Evolutionary conservation across 2,113 vertebrate species (phyloP).

Genomic region (Myrmecobius fasciatus): DNA sequence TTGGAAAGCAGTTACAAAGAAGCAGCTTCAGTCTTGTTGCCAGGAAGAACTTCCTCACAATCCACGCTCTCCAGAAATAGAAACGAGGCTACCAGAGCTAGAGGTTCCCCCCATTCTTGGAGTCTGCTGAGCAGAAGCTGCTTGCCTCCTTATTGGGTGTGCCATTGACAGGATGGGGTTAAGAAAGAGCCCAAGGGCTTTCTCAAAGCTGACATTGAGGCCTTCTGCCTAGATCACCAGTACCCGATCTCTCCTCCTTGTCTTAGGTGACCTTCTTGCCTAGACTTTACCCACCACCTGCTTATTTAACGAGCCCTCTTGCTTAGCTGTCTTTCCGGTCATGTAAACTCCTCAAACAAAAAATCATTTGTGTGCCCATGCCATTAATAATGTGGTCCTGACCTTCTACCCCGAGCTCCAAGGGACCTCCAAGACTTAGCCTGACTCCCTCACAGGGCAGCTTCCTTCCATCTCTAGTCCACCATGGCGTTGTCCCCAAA

Average conservation of each 20-base stretch:
- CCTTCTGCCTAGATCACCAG: too few species aligned
- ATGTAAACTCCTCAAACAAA: not conserved
- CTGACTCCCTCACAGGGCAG: not conserved
- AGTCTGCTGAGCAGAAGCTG: too few species aligned
- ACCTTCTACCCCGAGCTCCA: not conserved
- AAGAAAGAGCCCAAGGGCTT: too few species aligned
- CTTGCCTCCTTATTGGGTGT: too few species aligned
- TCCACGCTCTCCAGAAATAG: not conserved
- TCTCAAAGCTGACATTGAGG: not conserved
- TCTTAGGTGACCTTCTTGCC: not conserved
- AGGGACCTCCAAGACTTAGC: not conserved
- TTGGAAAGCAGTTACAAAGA: not conserved
- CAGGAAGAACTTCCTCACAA: not conserved
- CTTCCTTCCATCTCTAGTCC: not conserved
- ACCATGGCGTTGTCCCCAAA: too few species aligned
- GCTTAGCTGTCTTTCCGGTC: not conserved
- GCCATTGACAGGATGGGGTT: not conserved
- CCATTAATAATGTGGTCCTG: not conserved
- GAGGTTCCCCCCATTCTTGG: not conserved
- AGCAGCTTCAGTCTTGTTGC: not conserved
- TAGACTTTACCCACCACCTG: not conserved
- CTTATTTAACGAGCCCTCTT: not conserved
- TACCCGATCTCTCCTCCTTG: not conserved
- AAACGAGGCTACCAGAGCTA: not conserved
- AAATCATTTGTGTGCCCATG: not conserved